A percentile compares a stretch with the other conserved stretches of the same genome.
These are phyloP conservation scores for Lampris megalopsis DNA, from an alignment of 2,113 vertebrate species.

Conservation along the genomic window DNA sequence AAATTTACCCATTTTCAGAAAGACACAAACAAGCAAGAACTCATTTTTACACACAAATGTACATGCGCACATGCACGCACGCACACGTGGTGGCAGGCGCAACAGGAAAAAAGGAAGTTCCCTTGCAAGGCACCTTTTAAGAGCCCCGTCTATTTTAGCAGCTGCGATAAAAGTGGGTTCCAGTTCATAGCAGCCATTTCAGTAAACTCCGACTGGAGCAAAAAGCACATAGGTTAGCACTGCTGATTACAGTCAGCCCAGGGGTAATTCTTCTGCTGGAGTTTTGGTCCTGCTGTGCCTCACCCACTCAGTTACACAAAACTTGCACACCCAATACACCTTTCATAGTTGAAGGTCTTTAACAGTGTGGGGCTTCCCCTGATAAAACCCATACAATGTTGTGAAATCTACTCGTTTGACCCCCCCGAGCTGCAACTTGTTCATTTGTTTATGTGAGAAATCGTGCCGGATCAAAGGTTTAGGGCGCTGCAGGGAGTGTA, in stretches of 20 bases:
- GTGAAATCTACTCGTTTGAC: not conserved
- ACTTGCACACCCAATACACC: conserved; percentile 16
- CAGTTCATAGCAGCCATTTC: conserved; percentile 10
- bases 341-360: conserved; percentile 17
- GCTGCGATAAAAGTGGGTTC: conserved; percentile 16
- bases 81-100: not conserved
- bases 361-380: conserved; percentile 42
- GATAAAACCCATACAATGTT: not conserved
- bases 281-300: conserved; percentile 54
- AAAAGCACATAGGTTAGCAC: conserved; percentile 5
- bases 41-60: not conserved
- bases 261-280: conserved; percentile 46
- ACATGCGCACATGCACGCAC: not conserved
- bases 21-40: not conserved
- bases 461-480: not conserved
- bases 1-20: not conserved
- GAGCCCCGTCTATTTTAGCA: not conserved
- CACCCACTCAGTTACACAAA: conserved; percentile 53
- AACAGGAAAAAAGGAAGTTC: not conserved
- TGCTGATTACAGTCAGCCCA: conserved; percentile 34
- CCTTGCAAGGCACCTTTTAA: not conserved
- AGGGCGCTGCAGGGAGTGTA: conserved; percentile 21
- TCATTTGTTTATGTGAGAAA: not conserved
- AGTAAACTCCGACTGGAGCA: not conserved
- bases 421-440: not conserved